Evolutionary conservation across 2,113 vertebrate species (phyloP), one percentile per base, ranked within the genome.

Genomic region (Rafetus swinhoei): DNA sequence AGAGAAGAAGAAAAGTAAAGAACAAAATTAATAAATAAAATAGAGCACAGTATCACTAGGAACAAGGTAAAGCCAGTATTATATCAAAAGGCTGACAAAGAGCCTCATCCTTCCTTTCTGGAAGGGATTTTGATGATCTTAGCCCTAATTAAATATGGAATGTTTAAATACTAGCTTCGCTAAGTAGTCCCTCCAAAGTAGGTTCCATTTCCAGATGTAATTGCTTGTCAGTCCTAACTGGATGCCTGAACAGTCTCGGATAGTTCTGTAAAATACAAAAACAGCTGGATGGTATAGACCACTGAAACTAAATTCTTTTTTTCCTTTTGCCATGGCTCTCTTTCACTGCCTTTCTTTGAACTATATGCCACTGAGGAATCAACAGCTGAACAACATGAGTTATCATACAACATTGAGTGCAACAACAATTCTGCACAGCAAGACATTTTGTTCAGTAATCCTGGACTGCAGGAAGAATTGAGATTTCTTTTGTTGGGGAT

Each of bases 271-370:
- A 93, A 97, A 82, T 88, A 91, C 77, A 94, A 87, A 82, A 99
- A 98, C 98, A 99, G 98, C 98, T 99, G 98, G 98, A 98, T 97
- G 97, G 97, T 98, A 98, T 97, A 97, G 98, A 97, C 97, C 98
- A 97, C 95, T 92, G 97, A 98, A 98, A 99, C 97, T 97, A 96
- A 98, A 82, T 84, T 96, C 94, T 97, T 98, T 99, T 97, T 98
- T 98, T 45, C 45, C 98, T 96, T 95, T 88, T 98, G 98, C 98
- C 97, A 97, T 87, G 54, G 95, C 95, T 95, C 89, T 91, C 95
- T 97, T 97, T 97, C 96, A 93, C 96, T 90, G 7, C 87, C 91
- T 96, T 97, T 94, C 97, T 99, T 98, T 97, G 96, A 98, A 98
- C 96, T 94, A 72, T 85, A 79, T 92, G 88, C 97, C 97, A 97